Base-by-base conservation (phyloP, 2,113 vertebrate genomes). In the Saccopteryx leptura region DNA sequence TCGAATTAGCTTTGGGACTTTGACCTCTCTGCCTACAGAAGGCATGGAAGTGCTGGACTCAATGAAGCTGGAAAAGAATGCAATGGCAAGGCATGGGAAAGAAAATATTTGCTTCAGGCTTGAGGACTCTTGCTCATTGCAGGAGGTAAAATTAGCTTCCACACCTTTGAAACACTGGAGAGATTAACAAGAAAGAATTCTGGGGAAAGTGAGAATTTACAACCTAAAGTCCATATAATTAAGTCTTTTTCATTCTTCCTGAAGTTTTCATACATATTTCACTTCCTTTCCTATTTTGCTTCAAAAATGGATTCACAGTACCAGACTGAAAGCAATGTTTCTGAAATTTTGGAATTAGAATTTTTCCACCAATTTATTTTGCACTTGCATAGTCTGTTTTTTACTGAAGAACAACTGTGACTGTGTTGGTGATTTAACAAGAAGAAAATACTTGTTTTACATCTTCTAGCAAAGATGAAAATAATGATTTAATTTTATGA, bases 401-500 rank as follows among this genome's bases (percentile, higher is more conserved):
- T 85, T 78, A 24, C 54, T 78, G 50, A 79, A 83, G 50, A 72
- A 69, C 23, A 46, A 75, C 52, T 21, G 66, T 18, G 52, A 66
- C 24, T 68, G 15, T 68, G 14, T 71, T 92, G 56, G 80, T 66
- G 81, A 79, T 69, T 84, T 88, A 84, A 52, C 18, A 68, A 85
- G 50, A 68, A 80, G 39, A 7, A 83, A 88, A 92, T 24, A 56
- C 24, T 60, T 46, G 50, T 48, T 90, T 90, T 66, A 65, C 28
- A 54, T 78, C 50, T 90, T 69, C 58, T 84, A 69, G 39, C 52
- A 94, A 74, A 84, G 26, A 92, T 87, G 39, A 56, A 92, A 91
- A 85, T 76, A 79, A 89, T 52, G 39, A 80, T 75, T 92, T 63
- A 2, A 82, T 66, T 78, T 92, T 61, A 66, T 39, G 50, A n/a